Evolutionary conservation across 2,797 vertebrate genomes (phyloP).

Genomic region (Crenichthys baileyi): DNA sequence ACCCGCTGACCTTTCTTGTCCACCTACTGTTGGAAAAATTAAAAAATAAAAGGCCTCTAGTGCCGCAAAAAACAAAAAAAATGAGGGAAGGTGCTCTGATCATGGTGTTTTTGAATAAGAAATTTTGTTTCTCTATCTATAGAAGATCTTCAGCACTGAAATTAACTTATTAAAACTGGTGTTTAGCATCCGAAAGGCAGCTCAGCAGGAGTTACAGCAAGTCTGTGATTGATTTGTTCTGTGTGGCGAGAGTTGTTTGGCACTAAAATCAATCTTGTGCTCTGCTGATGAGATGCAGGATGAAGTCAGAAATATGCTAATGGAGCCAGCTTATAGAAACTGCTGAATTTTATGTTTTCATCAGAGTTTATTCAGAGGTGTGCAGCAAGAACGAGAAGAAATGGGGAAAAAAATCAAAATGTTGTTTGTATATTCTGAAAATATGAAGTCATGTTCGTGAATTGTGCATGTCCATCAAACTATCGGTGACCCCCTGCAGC

Average conservation of each 20-base stretch:
- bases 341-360: neutral
- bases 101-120: neutral
- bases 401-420: neutral
- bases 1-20: too few relatives aligned
- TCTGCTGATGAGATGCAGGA: conserved; percentile 16
- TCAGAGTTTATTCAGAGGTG: conserved; percentile 1
- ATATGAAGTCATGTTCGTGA: conserved; percentile 5
- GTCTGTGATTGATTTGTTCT: conserved; percentile 17
- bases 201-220: neutral
- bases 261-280: conserved; percentile 12
- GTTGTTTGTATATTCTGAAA: neutral
- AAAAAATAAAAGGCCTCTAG: too few relatives aligned
- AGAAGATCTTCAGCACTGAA: neutral
- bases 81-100: too few relatives aligned
- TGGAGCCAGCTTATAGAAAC: neutral
- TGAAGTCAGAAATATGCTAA: conserved; percentile 9
- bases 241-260: conserved; percentile 16
- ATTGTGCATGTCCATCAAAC: conserved; percentile 5
- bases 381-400: neutral
- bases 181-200: conserved; percentile 1
- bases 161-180: neutral
- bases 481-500: neutral
- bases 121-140: neutral
- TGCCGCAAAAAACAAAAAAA: too few relatives aligned
- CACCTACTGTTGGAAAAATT: too few relatives aligned